phyloP scores from a whole-genome alignment of 1,140 invertebrate genomes.

The Medauroidea extradentata region DNA sequence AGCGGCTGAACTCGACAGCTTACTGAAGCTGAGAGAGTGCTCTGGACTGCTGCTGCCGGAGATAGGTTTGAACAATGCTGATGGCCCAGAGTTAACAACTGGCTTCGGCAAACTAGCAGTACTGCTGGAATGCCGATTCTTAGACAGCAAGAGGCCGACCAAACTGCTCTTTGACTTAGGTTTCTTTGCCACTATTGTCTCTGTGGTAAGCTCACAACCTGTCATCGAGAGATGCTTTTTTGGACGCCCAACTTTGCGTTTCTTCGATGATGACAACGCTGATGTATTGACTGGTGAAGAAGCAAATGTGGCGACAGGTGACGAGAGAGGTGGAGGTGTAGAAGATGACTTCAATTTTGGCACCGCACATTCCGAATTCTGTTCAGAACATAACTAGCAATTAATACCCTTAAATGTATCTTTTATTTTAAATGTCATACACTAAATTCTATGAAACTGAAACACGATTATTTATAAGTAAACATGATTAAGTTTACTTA shows the following conservation, averaged over 20 bases:
- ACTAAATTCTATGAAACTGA: no score
- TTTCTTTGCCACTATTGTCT: conserved; percentile 80
- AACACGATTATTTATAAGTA: no score
- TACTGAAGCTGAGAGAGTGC: no score
- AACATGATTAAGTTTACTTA: no score
- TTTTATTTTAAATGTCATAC: no score
- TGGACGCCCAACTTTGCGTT: conserved; percentile 77
- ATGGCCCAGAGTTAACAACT: no score
- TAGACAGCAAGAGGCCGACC: conserved; percentile 57
- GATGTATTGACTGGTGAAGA: neutral
- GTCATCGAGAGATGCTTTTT: conserved; percentile 64
- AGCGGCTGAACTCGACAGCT: no score
- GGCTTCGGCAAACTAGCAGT: neutral
- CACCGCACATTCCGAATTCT: neutral
- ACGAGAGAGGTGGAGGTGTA: conserved; percentile 25
- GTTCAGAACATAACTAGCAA: no score
- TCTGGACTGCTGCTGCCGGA: no score
- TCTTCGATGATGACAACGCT: conserved; percentile 59
- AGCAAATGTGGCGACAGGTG: conserved; percentile 1
- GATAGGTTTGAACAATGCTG: no score
- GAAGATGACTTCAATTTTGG: conserved; percentile 9
- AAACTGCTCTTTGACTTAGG: conserved; percentile 45
- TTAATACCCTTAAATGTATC: no score
- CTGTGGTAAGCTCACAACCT: conserved; percentile 51
- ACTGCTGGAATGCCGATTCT: neutral